A percentile compares a stretch with the other conserved stretches of the same genome.
Evolutionary conservation across 2,888 invertebrate species (phyloP).

Genomic region (Hydrotaea diabolus): DNA sequence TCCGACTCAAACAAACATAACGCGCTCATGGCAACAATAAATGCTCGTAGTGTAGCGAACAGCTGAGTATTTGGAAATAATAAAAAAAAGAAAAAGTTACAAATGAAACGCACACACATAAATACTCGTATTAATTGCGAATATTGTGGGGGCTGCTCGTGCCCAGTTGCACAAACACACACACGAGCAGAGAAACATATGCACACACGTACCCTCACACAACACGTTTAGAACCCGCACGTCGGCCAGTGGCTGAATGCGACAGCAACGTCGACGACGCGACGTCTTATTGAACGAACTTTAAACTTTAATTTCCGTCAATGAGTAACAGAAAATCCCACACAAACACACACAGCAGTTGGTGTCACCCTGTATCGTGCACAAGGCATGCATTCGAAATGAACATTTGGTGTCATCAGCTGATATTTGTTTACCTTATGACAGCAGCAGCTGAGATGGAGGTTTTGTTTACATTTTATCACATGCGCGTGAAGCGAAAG

Average conservation of each 20-base stretch:
- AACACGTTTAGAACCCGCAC: too few species aligned
- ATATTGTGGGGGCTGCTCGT: background rate
- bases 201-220: too few species aligned
- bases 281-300: background rate
- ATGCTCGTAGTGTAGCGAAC: background rate
- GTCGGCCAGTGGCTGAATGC: too few species aligned
- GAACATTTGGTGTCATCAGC: constrained; percentile 16
- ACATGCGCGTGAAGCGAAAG: background rate
- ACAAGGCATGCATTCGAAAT: too few species aligned
- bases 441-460: background rate
- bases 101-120: background rate
- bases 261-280: background rate
- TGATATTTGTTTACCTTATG: background rate
- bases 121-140: background rate
- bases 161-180: background rate
- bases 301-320: constrained; percentile 11
- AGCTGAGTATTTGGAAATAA: constrained; percentile 7
- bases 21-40: background rate
- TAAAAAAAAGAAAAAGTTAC: constrained; percentile 8
- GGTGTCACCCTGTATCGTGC: background rate
- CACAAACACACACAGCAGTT: background rate
- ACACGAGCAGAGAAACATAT: too few species aligned
- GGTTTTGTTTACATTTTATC: background rate
- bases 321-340: background rate
- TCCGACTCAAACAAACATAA: constrained; percentile 1